Evolutionary conservation across 2,113 vertebrate species (phyloP).

Genomic region (Rhinopomastus cyanomelas): DNA sequence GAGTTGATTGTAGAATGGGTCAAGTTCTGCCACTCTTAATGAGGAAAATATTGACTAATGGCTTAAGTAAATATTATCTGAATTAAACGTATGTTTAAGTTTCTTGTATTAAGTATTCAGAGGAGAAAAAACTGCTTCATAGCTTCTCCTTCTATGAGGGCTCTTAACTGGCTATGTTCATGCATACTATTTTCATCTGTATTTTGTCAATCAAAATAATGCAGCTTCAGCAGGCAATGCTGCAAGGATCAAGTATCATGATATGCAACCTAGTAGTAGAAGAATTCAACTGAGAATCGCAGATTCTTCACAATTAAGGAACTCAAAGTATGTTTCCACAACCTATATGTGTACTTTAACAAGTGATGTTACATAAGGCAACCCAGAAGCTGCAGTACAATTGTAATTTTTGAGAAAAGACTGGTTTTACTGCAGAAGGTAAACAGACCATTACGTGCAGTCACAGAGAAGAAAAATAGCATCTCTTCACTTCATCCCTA

Average conservation of each 20-base stretch:
- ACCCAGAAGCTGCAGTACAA: not conserved
- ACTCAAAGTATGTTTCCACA: not conserved
- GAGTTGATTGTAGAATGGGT: slow-evolving; percentile 12
- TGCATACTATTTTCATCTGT: not conserved
- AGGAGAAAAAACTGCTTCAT: not conserved
- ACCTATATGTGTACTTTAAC: rapidly evolving
- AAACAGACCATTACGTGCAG: not conserved
- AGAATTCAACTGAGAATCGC: not conserved
- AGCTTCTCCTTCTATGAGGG: not conserved
- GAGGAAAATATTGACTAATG: slow-evolving; percentile 46
- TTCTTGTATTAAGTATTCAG: slow-evolving; percentile 2
- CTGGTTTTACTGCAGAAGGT: not conserved
- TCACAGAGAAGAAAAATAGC: not conserved
- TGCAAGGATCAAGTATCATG: not conserved
- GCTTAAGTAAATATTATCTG: slow-evolving; percentile 46
- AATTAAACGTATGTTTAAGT: slow-evolving; percentile 28
- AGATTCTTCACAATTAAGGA: not conserved
- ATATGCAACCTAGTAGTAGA: rapidly evolving
- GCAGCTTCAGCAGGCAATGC: not conserved
- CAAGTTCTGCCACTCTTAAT: slow-evolving; percentile 30
- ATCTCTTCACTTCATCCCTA: not conserved
- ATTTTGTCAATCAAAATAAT: not conserved
- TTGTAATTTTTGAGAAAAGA: not conserved
- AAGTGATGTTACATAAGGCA: not conserved
- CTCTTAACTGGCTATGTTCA: not conserved